Percentiles rank a stretch among this genome's conserved stretches.
phyloP scores from a whole-genome alignment of 2,888 invertebrate species.

The Hydrotaea cyrtoneurina region DNA sequence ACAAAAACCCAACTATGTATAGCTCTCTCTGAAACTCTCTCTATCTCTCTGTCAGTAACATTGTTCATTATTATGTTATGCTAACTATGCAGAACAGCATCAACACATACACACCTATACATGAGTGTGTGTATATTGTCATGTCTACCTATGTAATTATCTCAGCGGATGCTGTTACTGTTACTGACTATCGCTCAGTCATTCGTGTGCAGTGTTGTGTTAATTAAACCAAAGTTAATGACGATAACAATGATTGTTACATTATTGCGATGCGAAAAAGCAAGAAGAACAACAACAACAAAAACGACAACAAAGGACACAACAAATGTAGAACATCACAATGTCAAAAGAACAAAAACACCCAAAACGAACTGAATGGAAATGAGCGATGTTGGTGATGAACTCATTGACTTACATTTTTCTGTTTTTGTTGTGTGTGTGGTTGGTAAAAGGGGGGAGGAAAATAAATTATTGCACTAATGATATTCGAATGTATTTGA shows the following conservation, averaged over 20 bases:
- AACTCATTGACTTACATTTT: slow-evolving; percentile 24
- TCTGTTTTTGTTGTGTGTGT: slow-evolving; percentile 12
- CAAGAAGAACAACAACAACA: background rate
- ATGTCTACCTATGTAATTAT: background rate
- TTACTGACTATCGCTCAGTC: background rate
- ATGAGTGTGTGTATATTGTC: background rate
- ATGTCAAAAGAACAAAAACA: slow-evolving; percentile 23
- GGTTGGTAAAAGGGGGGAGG: background rate
- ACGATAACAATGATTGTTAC: slow-evolving; percentile 39
- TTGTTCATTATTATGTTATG: background rate
- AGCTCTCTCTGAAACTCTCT: background rate
- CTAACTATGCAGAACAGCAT: no score
- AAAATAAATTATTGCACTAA: slow-evolving; percentile 18
- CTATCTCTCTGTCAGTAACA: background rate
- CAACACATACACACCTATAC: no score
- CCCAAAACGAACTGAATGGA: slow-evolving; percentile 1
- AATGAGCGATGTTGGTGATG: background rate
- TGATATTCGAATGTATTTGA: slow-evolving; percentile 2
- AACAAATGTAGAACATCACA: slow-evolving; percentile 22
- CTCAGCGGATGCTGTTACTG: slow-evolving; percentile 20
- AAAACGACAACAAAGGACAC: background rate
- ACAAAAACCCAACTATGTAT: no score
- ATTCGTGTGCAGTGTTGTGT: slow-evolving; percentile 16
- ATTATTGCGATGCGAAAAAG: slow-evolving; percentile 5
- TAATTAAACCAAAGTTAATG: slow-evolving; percentile 43